Conservation (phyloP, 2,113 vertebrate species). For the Acanthisitta chloris region DNA sequence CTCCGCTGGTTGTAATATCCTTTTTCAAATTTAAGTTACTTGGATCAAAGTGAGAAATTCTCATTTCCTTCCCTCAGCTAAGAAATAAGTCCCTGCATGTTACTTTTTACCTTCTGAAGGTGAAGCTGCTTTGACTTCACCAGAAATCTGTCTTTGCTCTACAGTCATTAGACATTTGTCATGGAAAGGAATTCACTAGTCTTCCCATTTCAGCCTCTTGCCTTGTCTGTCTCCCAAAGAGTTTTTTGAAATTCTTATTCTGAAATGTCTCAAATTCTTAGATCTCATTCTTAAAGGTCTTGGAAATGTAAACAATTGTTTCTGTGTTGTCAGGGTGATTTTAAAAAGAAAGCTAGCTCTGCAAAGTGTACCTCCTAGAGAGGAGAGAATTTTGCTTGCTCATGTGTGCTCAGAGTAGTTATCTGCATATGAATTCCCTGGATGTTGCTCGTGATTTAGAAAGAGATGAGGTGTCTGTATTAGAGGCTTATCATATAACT, state of each 20-base stretch:
- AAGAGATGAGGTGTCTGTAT: background rate
- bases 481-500: background rate
- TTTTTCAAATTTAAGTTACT: background rate
- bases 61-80: background rate
- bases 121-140: background rate
- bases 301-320: background rate
- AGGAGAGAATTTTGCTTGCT: background rate
- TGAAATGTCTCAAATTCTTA: background rate
- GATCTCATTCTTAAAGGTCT: background rate
- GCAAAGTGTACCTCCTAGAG: background rate
- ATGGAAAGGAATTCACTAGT: background rate
- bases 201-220: background rate
- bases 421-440: background rate
- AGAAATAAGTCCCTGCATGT: background rate
- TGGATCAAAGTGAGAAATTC: background rate
- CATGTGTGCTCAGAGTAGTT: background rate
- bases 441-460: background rate
- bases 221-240: background rate
- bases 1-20: background rate
- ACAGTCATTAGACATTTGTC: background rate
- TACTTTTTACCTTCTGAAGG: background rate
- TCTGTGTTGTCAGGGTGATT: background rate
- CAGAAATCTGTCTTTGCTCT: background rate
- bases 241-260: background rate
- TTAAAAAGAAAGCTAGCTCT: background rate